A percentile compares a stretch with the other conserved stretches of the same genome.
These are phyloP conservation scores for Mesaphorura yosii DNA, from an alignment of 1,140 invertebrate species.

Conservation along the genomic window DNA sequence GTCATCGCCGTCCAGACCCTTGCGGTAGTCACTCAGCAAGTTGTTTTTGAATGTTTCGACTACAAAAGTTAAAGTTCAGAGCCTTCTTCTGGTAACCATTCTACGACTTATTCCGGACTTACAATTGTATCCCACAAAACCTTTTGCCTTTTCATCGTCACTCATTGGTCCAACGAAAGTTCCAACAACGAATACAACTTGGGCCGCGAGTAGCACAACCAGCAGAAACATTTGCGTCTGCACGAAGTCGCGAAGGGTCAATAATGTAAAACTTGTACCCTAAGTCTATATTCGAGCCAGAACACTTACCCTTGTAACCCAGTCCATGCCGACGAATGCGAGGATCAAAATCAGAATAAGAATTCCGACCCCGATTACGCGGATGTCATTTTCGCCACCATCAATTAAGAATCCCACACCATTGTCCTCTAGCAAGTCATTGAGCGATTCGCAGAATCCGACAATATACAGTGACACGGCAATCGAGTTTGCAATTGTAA, in stretches of 20 bases:
- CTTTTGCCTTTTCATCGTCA: slow-evolving; percentile 39
- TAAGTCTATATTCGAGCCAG: background rate
- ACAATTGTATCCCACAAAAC: slow-evolving; percentile 47
- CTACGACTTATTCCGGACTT: no score
- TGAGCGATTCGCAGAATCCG: slow-evolving; percentile 50
- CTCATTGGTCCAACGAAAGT: slow-evolving; percentile 44
- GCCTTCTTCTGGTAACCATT: background rate
- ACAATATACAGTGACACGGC: slow-evolving; percentile 53
- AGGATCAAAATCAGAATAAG: slow-evolving; percentile 37
- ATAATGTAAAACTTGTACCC: no score
- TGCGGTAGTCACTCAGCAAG: slow-evolving; percentile 33
- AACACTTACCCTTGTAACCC: slow-evolving; percentile 35
- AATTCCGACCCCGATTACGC: slow-evolving; percentile 36
- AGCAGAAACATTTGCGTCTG: slow-evolving; percentile 51
- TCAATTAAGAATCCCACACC: slow-evolving; percentile 32
- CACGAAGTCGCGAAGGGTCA: no score
- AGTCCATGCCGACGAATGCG: slow-evolving; percentile 42
- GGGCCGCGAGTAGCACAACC: slow-evolving; percentile 45
- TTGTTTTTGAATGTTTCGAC: slow-evolving; percentile 34
- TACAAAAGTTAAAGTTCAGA: background rate
- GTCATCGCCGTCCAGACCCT: slow-evolving; percentile 32
- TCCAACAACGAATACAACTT: slow-evolving; percentile 48
- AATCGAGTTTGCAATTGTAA: slow-evolving; percentile 52
- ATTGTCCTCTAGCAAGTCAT: slow-evolving; percentile 36
- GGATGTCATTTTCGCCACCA: slow-evolving; percentile 38